These are phyloP conservation scores for Eremobia ochroleuca DNA, from an alignment of 2,888 invertebrate genomes.

Conservation along the genomic window DNA sequence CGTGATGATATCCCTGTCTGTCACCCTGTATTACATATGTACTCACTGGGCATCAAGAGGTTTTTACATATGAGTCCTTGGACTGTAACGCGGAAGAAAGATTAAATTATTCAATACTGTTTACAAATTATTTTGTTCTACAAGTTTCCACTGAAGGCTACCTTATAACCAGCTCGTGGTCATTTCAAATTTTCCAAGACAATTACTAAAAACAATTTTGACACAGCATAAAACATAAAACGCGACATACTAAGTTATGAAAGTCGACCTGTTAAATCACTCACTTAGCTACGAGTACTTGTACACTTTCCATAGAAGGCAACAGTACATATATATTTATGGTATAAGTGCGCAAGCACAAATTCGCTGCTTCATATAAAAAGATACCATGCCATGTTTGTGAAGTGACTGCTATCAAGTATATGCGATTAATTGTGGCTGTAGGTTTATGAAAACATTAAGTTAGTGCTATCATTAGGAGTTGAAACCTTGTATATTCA, in stretches of 20 bases:
- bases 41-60: neutral
- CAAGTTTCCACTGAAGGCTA: neutral
- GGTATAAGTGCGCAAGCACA: constrained; percentile 38
- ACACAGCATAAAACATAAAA: constrained; percentile 26
- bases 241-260: constrained; percentile 50
- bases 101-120: neutral
- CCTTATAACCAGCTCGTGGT: neutral
- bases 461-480: too few species aligned
- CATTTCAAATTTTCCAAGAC: constrained; percentile 21
- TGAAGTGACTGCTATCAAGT: constrained; percentile 24
- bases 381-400: constrained; percentile 54
- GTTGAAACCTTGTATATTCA: too few species aligned
- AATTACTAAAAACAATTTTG: constrained; percentile 7
- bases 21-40: neutral
- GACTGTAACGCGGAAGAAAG: neutral
- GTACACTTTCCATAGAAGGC: constrained; percentile 45
- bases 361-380: constrained; percentile 65
- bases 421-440: constrained; percentile 1
- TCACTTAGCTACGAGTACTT: constrained; percentile 17
- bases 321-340: constrained; percentile 27
- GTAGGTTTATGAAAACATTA: neutral
- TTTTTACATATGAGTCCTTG: constrained; percentile 5
- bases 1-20: neutral
- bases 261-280: constrained; percentile 57
- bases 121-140: neutral